Conservation (phyloP, 2,888 invertebrate genomes). For the Dilophus febrilis region DNA sequence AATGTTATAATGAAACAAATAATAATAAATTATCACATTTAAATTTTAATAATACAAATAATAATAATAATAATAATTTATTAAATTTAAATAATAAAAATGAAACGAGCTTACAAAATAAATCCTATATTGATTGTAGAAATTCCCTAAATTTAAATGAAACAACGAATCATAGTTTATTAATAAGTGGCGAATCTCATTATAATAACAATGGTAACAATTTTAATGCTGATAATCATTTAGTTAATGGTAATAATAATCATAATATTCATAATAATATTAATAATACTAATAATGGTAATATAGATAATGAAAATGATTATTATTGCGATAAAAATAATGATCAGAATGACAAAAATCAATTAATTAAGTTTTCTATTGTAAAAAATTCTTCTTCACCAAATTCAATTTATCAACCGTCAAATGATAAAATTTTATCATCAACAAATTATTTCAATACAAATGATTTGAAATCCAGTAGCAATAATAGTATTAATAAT, state of each 20-base stretch:
- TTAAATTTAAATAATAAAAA: conserved; percentile 2
- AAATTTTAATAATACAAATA: no score
- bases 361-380: no score
- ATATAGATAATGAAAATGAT: no score
- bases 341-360: no score
- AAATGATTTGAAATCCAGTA: not conserved
- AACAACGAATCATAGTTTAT: conserved; percentile 5
- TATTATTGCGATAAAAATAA: no score
- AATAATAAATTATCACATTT: no score
- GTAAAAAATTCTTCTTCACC: no score
- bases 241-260: not conserved
- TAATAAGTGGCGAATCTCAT: conserved; percentile 3
- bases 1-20: not conserved
- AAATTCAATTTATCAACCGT: not conserved
- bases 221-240: conserved; percentile 4
- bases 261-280: not conserved
- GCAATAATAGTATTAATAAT: not conserved
- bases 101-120: conserved; percentile 1
- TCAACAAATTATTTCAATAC: no score
- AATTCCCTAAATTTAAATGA: not conserved
- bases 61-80: conserved; percentile 1
- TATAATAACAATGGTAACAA: conserved; percentile 4
- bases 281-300: not conserved
- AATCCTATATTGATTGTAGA: not conserved
- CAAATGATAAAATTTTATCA: not conserved